Evolutionary conservation across 92 coral and sea anemone genomes (phyloP), one percentile per base, ranked within the genome.

Genomic region (Phenganax stokvisi): DNA sequence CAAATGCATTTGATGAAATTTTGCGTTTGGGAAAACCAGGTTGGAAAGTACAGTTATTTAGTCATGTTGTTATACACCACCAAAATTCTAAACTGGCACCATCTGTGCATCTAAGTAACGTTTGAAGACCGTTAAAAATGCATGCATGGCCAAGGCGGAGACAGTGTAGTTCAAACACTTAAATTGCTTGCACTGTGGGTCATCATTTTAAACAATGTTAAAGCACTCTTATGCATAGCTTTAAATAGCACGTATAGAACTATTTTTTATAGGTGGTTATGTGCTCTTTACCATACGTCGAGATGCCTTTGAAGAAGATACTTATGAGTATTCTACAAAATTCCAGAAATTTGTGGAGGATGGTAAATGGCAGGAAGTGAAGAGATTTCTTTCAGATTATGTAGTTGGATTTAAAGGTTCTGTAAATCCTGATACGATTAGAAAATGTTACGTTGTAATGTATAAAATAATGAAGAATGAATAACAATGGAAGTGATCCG

Each of bases 401-500:
- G 83, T 79, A 8, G 28, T 77, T 44, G 74, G 83, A 16, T 51
- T 44, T 63, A 16, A 7, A 6, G 73, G 64, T 37, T 10, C 3
- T 12, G 9, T 3, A 64, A 64, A 64, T 44, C 0, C 10, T 10
- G 73, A 68, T 68, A 5, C 47, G 0, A 2, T 79, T 58, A 79
- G 7, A 13, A 13, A 62, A 51, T 79, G 83, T 52, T 79, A 79
- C 28, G 74, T 79, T 16, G 3, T 65, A n/a, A 28, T 51, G 6
- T 79, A 63, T 61, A 79, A 79, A 65, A 73, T 79, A 60, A 12
- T 79, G 27, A 79, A 79, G 69, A 63, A 63, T 65, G 83, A 79
- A 65, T 79, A 54, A 73, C 31, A 37, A 37, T 37, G 47, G 47
- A 37, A 37, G 47, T 37, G 5, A 5, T 37, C 47, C 5, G 47